Base-by-base conservation (phyloP, 1,140 invertebrate genomes). In the Magallana angulata region DNA sequence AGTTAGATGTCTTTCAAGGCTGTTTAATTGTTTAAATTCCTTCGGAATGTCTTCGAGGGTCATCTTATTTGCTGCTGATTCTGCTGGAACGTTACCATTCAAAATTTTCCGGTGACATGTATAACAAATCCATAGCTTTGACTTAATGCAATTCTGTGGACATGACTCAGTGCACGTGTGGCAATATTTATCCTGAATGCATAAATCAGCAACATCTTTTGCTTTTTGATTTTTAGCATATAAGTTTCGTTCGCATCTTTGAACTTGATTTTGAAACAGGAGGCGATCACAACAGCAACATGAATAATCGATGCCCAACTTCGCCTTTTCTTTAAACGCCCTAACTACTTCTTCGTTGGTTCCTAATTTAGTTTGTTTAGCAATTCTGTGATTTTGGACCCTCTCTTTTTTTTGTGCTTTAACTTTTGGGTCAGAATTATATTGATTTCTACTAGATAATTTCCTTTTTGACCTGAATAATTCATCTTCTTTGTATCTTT, bases 1-100 rank as follows among this genome's bases (percentile, higher is more conserved):
- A 11, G 80, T 56, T 48, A 85, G 57, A 48, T 85, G 62, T 24
- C 24, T 57, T n/a, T 85, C 85, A 16, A 85, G 30, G 6, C 30
- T 57, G 59, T 86, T 86, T 57, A 86, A 86, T 81, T 59, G n/a
- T 24, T 80, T 18, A 8, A 86, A 57, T 81, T 80, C n/a, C 11
- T 57, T 16, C n/a, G 68, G 85, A 24, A 86, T 86, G 11, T 81
- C 64, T 12, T 86, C 56, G 12, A 59, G 68, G 36, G 11, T 58
- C 85, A 81, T 9, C 11, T 85, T 85, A 76, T 85, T 85, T 7
- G 57, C 36, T 11, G 7, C 7, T 56, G 85, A 30, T 76, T 85
- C 60, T 57, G 85, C n/a, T 57, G 85, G 85, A 11, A 84, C 59
- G 2, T n/a, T 57, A 24, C 59, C 56, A 30, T 58, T 24, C 9